Evolutionary conservation across 2,797 vertebrate genomes (phyloP).

Genomic region (Gymnoscopelus microlampas): DNA sequence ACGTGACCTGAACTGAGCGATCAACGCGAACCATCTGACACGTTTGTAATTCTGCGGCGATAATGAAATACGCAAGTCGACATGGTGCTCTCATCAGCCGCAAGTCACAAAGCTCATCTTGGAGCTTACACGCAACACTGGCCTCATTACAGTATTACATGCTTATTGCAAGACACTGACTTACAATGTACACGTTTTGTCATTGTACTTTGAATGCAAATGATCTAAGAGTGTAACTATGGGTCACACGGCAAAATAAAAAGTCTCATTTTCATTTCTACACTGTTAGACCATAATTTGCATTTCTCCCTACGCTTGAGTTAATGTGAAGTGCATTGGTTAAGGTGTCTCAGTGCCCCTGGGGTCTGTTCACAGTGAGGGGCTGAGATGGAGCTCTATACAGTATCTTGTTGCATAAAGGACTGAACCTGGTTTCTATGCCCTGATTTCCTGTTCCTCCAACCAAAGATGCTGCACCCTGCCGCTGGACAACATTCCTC

Average conservation of each 20-base stretch:
- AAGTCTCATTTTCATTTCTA: background rate
- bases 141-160: constrained; percentile 53
- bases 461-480: constrained; percentile 17
- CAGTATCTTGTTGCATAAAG: constrained; percentile 27
- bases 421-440: constrained; percentile 14
- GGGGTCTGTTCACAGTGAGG: constrained; percentile 7
- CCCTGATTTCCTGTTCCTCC: constrained; percentile 29
- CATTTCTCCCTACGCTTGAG: background rate
- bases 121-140: background rate
- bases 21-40: constrained; percentile 13
- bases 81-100: constrained; percentile 27
- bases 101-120: constrained; percentile 21
- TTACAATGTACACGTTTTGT: background rate
- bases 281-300: background rate
- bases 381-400: constrained; percentile 11
- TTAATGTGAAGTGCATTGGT: background rate
- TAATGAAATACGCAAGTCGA: constrained; percentile 43
- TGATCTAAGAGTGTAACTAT: background rate
- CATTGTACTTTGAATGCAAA: constrained; percentile 5
- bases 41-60: constrained; percentile 22
- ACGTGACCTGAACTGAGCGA: constrained; percentile 5
- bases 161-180: background rate
- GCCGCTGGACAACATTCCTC: constrained; percentile 37
- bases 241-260: background rate
- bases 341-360: background rate